phyloP scores from a whole-genome alignment of 2,113 vertebrate species.

The Jacana jacana region DNA sequence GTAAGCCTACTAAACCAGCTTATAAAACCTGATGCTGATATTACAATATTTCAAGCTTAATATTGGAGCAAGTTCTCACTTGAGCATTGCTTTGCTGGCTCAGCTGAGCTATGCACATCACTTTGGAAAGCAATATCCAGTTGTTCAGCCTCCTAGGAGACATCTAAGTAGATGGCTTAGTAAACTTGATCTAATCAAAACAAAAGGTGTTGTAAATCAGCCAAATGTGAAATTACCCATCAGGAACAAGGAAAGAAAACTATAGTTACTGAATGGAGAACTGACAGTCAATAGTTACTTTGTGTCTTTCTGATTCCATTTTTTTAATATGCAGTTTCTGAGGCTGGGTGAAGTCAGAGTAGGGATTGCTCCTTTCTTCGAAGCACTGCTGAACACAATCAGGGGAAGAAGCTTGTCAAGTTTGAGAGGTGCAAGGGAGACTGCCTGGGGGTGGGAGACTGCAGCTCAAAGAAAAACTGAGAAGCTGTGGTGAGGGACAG shows the following conservation, averaged over 20 bases:
- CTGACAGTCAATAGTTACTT: background rate
- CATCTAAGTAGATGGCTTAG: background rate
- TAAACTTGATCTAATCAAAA: background rate
- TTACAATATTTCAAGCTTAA: background rate
- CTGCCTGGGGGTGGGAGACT: background rate
- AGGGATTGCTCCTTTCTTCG: background rate
- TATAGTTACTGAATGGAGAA: background rate
- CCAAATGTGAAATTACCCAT: background rate
- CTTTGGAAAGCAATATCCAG: background rate
- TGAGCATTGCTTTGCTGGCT: background rate
- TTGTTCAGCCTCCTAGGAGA: background rate
- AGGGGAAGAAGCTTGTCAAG: background rate
- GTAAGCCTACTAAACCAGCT: background rate
- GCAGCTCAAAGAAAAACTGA: background rate
- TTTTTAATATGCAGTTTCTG: background rate
- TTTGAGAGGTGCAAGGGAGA: background rate
- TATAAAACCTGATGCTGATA: background rate
- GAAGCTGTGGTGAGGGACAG: background rate
- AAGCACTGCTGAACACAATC: background rate
- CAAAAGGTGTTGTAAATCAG: background rate
- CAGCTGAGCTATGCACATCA: background rate
- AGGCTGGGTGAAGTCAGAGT: background rate
- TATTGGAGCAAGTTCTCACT: background rate
- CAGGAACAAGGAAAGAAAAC: background rate
- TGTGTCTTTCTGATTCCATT: background rate